A percentile compares a stretch with the other conserved stretches of the same genome.
Conservation (phyloP, 2,113 vertebrate genomes). For the Pluvialis apricaria region DNA sequence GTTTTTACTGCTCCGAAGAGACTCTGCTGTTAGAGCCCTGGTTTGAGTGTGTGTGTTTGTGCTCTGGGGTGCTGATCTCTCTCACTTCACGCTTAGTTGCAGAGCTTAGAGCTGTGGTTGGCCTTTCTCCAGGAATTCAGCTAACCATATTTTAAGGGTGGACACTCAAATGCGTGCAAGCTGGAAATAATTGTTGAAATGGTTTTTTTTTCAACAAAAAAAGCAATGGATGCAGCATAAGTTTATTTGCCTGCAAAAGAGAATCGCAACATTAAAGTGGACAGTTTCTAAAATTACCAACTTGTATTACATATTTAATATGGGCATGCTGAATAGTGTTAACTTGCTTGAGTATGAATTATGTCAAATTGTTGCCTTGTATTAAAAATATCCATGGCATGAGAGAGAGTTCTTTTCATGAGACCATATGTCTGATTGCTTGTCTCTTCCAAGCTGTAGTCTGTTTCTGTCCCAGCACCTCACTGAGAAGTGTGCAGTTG, state of each 20-base stretch:
- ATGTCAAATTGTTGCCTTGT: background rate
- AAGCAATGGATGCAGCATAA: background rate
- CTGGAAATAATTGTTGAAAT: background rate
- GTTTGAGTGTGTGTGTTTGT: background rate
- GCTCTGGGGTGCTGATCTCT: background rate
- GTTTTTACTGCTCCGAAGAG: background rate
- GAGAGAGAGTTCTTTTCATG: background rate
- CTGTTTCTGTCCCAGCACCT: background rate
- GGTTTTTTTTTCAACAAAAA: background rate
- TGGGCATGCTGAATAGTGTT: background rate
- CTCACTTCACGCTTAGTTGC: background rate
- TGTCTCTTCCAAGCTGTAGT: background rate
- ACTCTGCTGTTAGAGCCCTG: background rate
- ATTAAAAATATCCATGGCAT: background rate
- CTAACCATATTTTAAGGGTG: background rate
- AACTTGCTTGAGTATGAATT: background rate
- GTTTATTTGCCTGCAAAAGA: background rate
- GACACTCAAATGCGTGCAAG: background rate
- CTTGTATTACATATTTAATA: background rate
- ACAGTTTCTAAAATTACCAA: background rate
- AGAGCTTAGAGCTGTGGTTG: background rate
- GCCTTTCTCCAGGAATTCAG: background rate
- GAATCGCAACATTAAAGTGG: background rate
- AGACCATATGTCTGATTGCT: constrained; percentile 1
- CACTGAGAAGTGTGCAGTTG: background rate